A percentile compares a stretch with the other conserved stretches of the same genome.
These are phyloP conservation scores for Drosophila nigricruria DNA, from an alignment of 2,888 invertebrate species.

Conservation along the genomic window DNA sequence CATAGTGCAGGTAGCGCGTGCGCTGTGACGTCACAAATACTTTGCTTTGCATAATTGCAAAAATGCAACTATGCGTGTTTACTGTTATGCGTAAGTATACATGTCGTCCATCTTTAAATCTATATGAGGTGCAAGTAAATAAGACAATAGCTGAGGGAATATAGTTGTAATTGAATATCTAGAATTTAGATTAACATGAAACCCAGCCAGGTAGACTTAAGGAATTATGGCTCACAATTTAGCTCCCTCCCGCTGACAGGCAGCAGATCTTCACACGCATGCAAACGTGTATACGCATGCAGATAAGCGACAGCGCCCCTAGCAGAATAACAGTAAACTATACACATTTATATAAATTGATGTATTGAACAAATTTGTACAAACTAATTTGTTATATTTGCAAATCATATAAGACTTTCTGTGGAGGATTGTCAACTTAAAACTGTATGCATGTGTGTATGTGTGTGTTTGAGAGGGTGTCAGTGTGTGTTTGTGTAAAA, in stretches of 20 bases:
- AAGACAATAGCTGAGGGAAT: neutral
- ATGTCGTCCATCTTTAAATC: neutral
- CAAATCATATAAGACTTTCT: constrained; percentile 44
- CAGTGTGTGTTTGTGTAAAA: constrained; percentile 23
- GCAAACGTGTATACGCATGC: neutral
- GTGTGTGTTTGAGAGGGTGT: constrained; percentile 7
- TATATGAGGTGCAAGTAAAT: too few relatives aligned
- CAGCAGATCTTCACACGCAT: neutral
- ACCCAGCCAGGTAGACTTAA: too few relatives aligned
- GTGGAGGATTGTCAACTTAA: constrained; percentile 42
- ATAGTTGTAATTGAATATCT: neutral
- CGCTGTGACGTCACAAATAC: constrained; percentile 9
- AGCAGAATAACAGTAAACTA: neutral
- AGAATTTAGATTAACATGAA: neutral
- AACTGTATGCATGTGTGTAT: constrained; percentile 27
- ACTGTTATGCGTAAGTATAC: constrained; percentile 1
- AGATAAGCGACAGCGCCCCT: neutral
- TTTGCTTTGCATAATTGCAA: neutral
- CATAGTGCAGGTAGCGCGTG: neutral
- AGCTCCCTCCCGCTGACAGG: neutral
- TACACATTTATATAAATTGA: neutral
- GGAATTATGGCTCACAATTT: neutral
- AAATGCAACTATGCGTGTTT: constrained; percentile 2
- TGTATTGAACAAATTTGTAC: constrained; percentile 54
- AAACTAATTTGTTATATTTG: constrained; percentile 69